Evolutionary conservation across 2,113 vertebrate species (phyloP).

Genomic region (Phalacrocorax aristotelis): DNA sequence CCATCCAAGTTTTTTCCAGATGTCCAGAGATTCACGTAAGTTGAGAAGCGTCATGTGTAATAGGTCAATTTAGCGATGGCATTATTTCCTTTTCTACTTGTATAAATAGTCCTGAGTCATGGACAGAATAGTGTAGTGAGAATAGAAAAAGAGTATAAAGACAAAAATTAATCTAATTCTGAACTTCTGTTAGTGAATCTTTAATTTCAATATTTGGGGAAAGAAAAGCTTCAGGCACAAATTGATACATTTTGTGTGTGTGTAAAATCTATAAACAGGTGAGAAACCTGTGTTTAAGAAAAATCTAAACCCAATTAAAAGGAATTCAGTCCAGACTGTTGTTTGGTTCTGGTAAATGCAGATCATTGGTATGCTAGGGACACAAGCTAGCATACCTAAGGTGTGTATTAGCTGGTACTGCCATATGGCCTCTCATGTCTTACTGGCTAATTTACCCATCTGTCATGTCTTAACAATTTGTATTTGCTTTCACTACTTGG

Average conservation of each 20-base stretch:
- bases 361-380: neutral
- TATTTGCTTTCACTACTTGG: neutral
- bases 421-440: constrained; percentile 44
- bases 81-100: neutral
- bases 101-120: fast-evolving
- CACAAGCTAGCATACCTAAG: neutral
- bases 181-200: neutral
- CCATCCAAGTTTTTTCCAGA: neutral
- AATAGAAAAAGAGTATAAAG: neutral
- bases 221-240: neutral
- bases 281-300: neutral
- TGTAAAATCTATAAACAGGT: neutral
- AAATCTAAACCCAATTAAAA: neutral
- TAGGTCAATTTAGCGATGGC: neutral
- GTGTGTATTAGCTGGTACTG: constrained; percentile 27
- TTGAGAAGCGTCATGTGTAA: neutral
- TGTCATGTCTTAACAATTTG: constrained; percentile 24
- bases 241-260: neutral
- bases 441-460: constrained; percentile 59
- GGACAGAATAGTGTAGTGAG: neutral
- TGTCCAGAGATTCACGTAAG: neutral
- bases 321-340: neutral
- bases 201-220: neutral
- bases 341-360: neutral
- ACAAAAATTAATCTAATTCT: neutral